A percentile compares a stretch with the other conserved stretches of the same genome.
Conservation (phyloP, 2,797 vertebrate genomes). For the Artibeus lituratus region DNA sequence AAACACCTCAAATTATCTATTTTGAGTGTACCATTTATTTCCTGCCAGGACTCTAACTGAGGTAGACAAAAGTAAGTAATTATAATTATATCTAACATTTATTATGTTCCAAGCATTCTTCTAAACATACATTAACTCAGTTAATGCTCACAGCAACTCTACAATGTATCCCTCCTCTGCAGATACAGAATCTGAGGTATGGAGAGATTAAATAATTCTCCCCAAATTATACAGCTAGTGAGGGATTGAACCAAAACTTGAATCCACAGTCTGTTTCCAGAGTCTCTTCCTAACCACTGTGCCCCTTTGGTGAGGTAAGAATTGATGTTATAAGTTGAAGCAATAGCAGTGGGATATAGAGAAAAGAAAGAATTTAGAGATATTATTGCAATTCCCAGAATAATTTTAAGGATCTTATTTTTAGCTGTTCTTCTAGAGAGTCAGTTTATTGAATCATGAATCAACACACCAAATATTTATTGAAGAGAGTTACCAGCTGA, state of each 20-base stretch:
- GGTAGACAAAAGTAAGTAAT: neutral
- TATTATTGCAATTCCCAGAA: neutral
- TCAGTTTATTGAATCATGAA: slow-evolving; percentile 7
- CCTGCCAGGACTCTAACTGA: neutral
- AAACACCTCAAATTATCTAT: neutral
- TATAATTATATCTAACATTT: neutral
- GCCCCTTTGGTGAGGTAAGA: neutral
- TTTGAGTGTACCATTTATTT: neutral
- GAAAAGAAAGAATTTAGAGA: slow-evolving; percentile 12
- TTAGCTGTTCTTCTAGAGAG: slow-evolving; percentile 41
- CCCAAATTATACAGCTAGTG: neutral
- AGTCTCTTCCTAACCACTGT: neutral
- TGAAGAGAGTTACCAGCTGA: neutral
- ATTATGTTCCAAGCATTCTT: neutral
- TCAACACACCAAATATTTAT: neutral
- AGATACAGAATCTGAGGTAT: neutral
- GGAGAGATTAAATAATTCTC: neutral
- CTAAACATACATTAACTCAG: neutral
- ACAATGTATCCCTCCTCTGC: neutral
- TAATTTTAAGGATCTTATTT: slow-evolving; percentile 15
- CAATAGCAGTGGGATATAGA: neutral
- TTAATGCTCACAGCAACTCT: neutral
- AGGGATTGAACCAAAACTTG: neutral
- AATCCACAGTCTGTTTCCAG: neutral
- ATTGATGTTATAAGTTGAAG: neutral